Evolutionary conservation across 2,797 vertebrate species (phyloP), one percentile per base, ranked within the genome.

Genomic region (Macropus fuliginosus): DNA sequence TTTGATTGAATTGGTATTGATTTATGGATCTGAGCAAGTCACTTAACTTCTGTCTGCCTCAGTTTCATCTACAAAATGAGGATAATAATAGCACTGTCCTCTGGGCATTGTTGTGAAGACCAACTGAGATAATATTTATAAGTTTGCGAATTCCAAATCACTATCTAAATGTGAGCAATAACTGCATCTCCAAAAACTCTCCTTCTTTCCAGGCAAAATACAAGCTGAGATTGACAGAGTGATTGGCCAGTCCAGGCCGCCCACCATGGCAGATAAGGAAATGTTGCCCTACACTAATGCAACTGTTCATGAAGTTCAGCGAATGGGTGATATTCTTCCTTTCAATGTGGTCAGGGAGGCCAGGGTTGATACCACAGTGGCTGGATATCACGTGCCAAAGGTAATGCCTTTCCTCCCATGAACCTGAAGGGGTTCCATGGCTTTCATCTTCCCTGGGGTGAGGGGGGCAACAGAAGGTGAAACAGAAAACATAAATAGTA

Each of bases 221-320:
- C 99, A 99, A 55, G 98, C 97, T 0, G 99, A 99, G 98, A 99
- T 99, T 0, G 99, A 99, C 5, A 12, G 55, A 0, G 98, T 99
- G 93, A 98, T 99, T 0, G 99, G 99, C 94, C 98, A 96, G 94
- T 97, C 40, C 0, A 98, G 98, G 10, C 98, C 92, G 13, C 99
- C 99, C 21, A 95, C 96, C 0, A 98, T 99, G 99, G 98, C 98
- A 0, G 99, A 99, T 98, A 99, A 97, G 95, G 87, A 95, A 94
- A 98, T 95, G 91, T 96, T 99, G 98, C 99, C 99, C 16, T 99
- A 99, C 98, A 99, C 99, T 13, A 99, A 99, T 0, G 99, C 99
- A 0, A 99, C 99, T 92, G 97, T 99, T 97, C 99, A 99, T 0
- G 99, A 99, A 95, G 98, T 99, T 95, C 99, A 99, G 98, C 98